Base-by-base conservation (phyloP, 2,888 invertebrate species). In the Drepanosiphum platanoidis region DNA sequence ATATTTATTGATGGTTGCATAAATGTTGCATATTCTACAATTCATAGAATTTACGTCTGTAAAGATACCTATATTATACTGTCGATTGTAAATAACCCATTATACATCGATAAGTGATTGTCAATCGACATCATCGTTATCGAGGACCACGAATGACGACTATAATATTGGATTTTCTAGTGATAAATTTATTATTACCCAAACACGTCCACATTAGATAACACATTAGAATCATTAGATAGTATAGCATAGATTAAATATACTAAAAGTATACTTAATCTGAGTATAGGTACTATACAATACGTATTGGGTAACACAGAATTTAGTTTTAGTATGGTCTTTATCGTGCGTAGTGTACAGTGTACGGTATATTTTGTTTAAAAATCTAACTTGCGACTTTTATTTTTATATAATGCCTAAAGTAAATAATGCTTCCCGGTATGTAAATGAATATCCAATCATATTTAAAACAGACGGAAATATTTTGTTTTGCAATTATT, bases 401-500 rank as follows among this genome's bases (percentile, higher is more conserved):
- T 58, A 58, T 58, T 58, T 58, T 58, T 58, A 58, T 18, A 58
- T 30, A 66, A 30, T 30, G 66, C 66, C 66, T 32, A 66, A n/a
- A n/a, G n/a, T n/a, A n/a, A n/a, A n/a, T n/a, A n/a, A n/a, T n/a
- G n/a, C n/a, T n/a, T n/a, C n/a, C 32, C 32, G 66, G 27, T 66
- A 66, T 30, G 66, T 66, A 66, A 66, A 32, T 30, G 66, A 66
- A 30, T 32, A 66, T 32, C 66, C 66, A 66, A 32, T 11, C 13
- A 42, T 71, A 39, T 42, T 72, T 72, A 39, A 46, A 42, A 77
- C 61, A 36, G 77, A 77, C 61, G 77, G 77, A 61, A 36, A 34
- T 36, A 77, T 77, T 61, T 77, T 77, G 61, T 77, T 77, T 77
- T 77, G 77, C 8, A 77, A 58, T 36, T 61, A 61, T 61, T 77